Base-by-base conservation (phyloP, 1,140 invertebrate species). In the Aphelinus certus region DNA sequence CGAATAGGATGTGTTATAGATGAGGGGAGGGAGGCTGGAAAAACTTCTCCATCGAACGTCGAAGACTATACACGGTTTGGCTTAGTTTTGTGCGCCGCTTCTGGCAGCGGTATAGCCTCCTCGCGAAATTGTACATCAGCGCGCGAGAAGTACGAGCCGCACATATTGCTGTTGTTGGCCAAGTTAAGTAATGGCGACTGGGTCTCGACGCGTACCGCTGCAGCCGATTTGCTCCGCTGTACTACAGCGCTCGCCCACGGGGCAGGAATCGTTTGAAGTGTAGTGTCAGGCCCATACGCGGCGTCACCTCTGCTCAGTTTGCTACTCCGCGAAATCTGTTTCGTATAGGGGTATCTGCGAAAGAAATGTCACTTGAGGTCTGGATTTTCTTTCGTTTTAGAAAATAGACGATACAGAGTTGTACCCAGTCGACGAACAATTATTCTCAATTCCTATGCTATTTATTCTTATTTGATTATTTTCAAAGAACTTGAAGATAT, bases 141-240 rank as follows among this genome's bases (percentile, higher is more conserved):
- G 43, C 45, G 7, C 81, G 83, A 82, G 82, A 86, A 83, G 82
- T 81, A 85, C 78, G 77, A 81, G 79, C 73, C 70, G 74, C 77
- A 79, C 80, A 83, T 86, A 86, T 86, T 86, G 83, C 82, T 80
- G 78, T 85, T 87, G 82, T 87, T 87, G 80, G 80, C 80, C n/a
- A 85, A 86, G 77, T 84, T 67, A 83, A 84, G 84, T 84, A 81
- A 85, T 82, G 73, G 74, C 56, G 6, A 26, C 26, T 26, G 26
- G 26, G 26, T 26, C 26, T 26, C 26, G 3, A 10, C 48, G 3
- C 43, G 26, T 65, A 2, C 55, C 47, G 45, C 26, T 26, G 26
- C 26, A 26, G 26, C 26, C 26, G 26, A 26, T 26, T 26, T 26
- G 26, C 26, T 26, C 26, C 26, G 26, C 26, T 26, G 26, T 26